Evolutionary conservation across 2,113 vertebrate genomes (phyloP).

Genomic region (Bufo gargarizans): DNA sequence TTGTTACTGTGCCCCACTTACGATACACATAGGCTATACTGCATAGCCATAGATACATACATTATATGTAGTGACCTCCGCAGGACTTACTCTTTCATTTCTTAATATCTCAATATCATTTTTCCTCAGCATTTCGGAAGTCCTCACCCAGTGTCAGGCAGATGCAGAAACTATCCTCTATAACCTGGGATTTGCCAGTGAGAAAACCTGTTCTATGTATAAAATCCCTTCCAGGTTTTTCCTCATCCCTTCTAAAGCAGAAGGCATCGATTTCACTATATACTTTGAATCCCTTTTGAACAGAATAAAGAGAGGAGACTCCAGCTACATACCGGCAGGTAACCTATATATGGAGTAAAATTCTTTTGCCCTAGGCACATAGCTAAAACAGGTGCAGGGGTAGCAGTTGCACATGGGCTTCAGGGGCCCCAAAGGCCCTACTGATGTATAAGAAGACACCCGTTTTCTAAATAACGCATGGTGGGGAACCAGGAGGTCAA

Average conservation of each 20-base stretch:
- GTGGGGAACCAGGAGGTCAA: no score
- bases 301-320: slow-evolving; percentile 84
- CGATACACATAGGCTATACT: no score
- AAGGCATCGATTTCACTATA: slow-evolving; percentile 88
- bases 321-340: slow-evolving; percentile 87
- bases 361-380: no score
- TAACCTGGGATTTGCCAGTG: slow-evolving; percentile 83
- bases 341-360: slow-evolving; percentile 42
- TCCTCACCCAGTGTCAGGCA: slow-evolving; percentile 78
- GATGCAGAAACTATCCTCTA: slow-evolving; percentile 87
- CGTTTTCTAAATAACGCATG: neutral
- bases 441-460: no score
- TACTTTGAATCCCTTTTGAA: slow-evolving; percentile 85
- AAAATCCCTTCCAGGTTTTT: slow-evolving; percentile 89
- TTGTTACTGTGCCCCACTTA: no score
- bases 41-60: no score
- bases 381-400: neutral
- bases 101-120: neutral
- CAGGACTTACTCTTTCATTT: neutral
- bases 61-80: no score
- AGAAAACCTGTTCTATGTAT: slow-evolving; percentile 74
- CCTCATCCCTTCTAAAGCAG: slow-evolving; percentile 79
- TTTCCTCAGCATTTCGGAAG: slow-evolving; percentile 73
- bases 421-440: no score
- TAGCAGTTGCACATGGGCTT: no score